phyloP scores from a whole-genome alignment of 2,888 invertebrate genomes.

The Mesorhabditis sp. region DNA sequence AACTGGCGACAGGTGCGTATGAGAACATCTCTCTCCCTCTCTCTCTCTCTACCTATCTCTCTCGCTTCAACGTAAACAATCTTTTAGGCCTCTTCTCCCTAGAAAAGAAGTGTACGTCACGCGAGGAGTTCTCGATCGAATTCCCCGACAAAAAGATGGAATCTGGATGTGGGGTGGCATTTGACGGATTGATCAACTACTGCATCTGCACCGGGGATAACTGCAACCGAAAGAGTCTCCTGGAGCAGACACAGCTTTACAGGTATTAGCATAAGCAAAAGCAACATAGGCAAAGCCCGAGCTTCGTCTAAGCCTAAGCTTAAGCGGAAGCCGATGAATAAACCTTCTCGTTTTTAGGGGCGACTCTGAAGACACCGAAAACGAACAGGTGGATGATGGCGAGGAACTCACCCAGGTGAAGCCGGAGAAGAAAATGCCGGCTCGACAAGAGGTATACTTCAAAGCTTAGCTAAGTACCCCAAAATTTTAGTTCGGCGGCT shows the following conservation, averaged over 20 bases:
- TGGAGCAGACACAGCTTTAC: constrained; percentile 35
- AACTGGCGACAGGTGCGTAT: constrained; percentile 34
- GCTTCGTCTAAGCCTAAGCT: too few species aligned
- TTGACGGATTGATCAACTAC: constrained; percentile 47
- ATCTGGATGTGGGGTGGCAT: constrained; percentile 40
- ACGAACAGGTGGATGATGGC: neutral
- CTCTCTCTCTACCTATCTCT: neutral
- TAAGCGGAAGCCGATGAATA: too few species aligned
- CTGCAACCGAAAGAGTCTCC: constrained; percentile 37
- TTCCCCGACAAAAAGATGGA: constrained; percentile 38
- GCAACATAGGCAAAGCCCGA: too few species aligned
- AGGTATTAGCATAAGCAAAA: constrained; percentile 15
- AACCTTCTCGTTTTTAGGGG: too few species aligned
- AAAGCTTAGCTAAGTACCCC: neutral
- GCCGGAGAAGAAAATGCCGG: neutral
- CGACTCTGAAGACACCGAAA: neutral
- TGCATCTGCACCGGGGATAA: constrained; percentile 41
- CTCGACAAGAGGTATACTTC: constrained; percentile 4
- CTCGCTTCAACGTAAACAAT: neutral
- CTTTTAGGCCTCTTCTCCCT: constrained; percentile 42
- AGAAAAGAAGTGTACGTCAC: constrained; percentile 45
- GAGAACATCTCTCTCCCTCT: neutral
- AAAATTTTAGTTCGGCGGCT: neutral
- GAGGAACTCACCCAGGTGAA: neutral
- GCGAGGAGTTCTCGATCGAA: constrained; percentile 30